Conservation (phyloP, 2,888 invertebrate genomes). For the Xestobium rufovillosum region DNA sequence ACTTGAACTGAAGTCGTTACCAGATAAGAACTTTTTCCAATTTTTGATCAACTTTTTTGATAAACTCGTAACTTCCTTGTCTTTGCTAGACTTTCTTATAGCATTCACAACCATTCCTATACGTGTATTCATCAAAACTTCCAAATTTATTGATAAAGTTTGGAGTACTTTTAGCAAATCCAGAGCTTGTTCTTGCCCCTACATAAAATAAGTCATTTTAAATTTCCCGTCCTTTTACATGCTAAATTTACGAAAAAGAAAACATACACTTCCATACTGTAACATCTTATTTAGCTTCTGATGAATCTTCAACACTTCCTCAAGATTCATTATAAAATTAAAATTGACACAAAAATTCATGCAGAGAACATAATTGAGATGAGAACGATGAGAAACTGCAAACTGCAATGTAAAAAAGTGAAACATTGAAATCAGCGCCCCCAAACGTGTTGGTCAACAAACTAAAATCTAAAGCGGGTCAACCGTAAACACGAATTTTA, state of each 20-base stretch:
- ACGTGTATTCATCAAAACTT: constrained; percentile 87
- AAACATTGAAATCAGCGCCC: too few relatives aligned
- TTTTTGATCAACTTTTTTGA: constrained; percentile 95
- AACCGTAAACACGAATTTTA: too few relatives aligned
- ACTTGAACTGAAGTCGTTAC: constrained; percentile 33
- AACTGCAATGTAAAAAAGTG: too few relatives aligned
- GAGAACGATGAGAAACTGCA: too few relatives aligned
- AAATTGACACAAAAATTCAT: too few relatives aligned
- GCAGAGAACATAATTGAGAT: too few relatives aligned
- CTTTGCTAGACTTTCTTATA: constrained; percentile 86
- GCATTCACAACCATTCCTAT: constrained; percentile 99
- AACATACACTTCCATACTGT: constrained; percentile 75
- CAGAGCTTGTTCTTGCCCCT: constrained; percentile 89
- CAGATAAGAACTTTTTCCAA: constrained; percentile 91
- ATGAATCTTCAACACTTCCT: constrained; percentile 90
- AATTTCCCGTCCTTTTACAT: constrained; percentile 18
- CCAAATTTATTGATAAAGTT: constrained; percentile 84
- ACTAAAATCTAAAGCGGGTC: too few relatives aligned
- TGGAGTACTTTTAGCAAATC: constrained; percentile 84
- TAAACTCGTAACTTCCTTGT: constrained; percentile 89
- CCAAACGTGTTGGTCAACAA: too few relatives aligned
- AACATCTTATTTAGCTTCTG: constrained; percentile 95
- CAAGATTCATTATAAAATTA: too few relatives aligned
- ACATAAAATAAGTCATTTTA: constrained; percentile 36
- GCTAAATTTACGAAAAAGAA: constrained; percentile 10